Evolutionary conservation across 2,113 vertebrate genomes (phyloP).

Genomic region (Chaenogobius annularis): DNA sequence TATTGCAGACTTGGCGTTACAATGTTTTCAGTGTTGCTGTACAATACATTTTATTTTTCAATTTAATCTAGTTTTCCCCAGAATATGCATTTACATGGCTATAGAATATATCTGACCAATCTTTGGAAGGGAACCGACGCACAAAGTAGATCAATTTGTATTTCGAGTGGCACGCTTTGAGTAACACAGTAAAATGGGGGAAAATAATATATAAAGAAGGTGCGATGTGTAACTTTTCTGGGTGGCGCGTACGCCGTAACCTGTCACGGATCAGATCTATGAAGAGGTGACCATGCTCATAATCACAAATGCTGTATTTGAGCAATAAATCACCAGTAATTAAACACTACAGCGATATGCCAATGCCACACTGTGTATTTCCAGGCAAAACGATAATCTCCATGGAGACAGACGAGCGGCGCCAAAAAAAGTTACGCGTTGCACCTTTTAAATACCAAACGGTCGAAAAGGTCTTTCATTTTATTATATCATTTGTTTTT

Average conservation of each 20-base stretch:
- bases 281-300: too few species aligned
- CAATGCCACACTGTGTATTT: background rate
- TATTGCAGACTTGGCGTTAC: constrained; percentile 3
- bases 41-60: background rate
- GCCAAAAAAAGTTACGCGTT: background rate
- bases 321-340: background rate
- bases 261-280: too few species aligned
- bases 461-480: too few species aligned
- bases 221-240: background rate
- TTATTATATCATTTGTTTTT: background rate
- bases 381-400: background rate
- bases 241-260: background rate
- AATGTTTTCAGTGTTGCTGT: constrained; percentile 2
- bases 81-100: background rate
- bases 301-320: background rate
- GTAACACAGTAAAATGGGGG: too few species aligned
- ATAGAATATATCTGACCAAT: constrained; percentile 2
- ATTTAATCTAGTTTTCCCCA: constrained; percentile 2
- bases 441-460: background rate
- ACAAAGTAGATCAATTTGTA: background rate
- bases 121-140: background rate
- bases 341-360: background rate
- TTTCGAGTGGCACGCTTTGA: background rate
- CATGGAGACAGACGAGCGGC: background rate
- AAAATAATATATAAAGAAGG: too few species aligned